Conservation (phyloP, 2,888 invertebrate species). For the Dysmachus trigonus region DNA sequence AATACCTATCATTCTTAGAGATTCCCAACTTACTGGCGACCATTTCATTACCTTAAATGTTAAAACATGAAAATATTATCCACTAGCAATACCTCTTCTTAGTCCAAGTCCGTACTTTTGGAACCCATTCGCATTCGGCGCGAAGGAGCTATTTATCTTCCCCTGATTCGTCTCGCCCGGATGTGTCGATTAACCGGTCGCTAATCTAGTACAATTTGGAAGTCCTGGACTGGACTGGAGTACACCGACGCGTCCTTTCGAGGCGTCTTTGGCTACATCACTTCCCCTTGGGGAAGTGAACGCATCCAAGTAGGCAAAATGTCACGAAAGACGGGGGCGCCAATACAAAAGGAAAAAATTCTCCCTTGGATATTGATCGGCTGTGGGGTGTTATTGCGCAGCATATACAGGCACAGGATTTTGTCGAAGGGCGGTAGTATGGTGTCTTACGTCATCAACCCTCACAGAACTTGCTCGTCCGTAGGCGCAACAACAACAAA, state of each 20-base stretch:
- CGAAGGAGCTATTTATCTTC: background rate
- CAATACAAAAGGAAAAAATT: constrained; percentile 6
- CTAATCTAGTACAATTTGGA: background rate
- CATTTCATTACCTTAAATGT: background rate
- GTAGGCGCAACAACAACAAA: constrained; percentile 44
- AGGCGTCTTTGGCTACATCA: background rate
- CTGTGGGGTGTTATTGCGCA: constrained; percentile 47
- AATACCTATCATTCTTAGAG: background rate
- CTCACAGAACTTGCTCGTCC: constrained; percentile 46
- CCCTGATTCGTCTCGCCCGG: background rate
- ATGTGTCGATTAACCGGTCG: background rate
- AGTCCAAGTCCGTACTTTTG: background rate
- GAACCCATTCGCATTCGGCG: background rate
- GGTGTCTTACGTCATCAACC: constrained; percentile 53
- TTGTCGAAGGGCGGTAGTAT: constrained; percentile 25
- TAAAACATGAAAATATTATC: background rate
- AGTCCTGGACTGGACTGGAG: background rate
- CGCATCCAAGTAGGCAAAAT: constrained; percentile 46
- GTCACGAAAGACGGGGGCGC: constrained; percentile 32
- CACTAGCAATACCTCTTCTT: background rate
- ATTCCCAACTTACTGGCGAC: background rate
- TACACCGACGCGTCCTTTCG: background rate
- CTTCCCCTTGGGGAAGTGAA: constrained; percentile 42
- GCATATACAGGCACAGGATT: constrained; percentile 14
- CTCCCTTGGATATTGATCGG: constrained; percentile 45